phyloP scores from a whole-genome alignment of 2,797 vertebrate species.

The Microcaecilia unicolor region DNA sequence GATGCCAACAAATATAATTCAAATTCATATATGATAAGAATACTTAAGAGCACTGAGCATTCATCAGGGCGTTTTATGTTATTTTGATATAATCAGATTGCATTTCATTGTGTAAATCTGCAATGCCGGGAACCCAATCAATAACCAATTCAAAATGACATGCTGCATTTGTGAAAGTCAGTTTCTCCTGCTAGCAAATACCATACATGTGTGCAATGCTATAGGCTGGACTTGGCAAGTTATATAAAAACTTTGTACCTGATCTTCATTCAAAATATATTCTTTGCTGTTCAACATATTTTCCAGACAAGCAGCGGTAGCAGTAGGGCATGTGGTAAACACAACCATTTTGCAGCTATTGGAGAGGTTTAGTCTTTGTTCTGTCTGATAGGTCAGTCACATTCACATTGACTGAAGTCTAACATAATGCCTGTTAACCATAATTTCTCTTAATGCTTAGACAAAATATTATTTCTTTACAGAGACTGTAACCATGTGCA shows the following conservation, averaged over 20 bases:
- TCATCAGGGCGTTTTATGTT: slow-evolving; percentile 58
- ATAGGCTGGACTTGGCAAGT: slow-evolving; percentile 87
- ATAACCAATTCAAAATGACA: slow-evolving; percentile 78
- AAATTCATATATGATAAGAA: slow-evolving; percentile 9
- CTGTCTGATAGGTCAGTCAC: slow-evolving; percentile 59
- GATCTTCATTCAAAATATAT: slow-evolving; percentile 88
- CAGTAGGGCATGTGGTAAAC: slow-evolving; percentile 66
- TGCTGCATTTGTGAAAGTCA: slow-evolving; percentile 94
- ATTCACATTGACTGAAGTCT: too few species aligned
- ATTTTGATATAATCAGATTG: slow-evolving; percentile 73
- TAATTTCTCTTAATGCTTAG: slow-evolving; percentile 40
- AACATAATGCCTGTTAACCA: slow-evolving; percentile 49
- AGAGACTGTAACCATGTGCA: too few species aligned
- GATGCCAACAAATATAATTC: slow-evolving; percentile 11
- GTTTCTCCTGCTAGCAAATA: slow-evolving; percentile 86
- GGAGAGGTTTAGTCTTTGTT: slow-evolving; percentile 73
- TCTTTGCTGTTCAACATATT: slow-evolving; percentile 76
- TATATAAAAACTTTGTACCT: slow-evolving; percentile 86
- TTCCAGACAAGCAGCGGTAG: slow-evolving; percentile 59
- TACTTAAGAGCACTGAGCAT: slow-evolving; percentile 41
- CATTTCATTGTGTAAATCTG: slow-evolving; percentile 63
- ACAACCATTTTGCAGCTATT: slow-evolving; percentile 85
- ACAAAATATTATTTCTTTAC: too few species aligned
- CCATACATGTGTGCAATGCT: slow-evolving; percentile 77
- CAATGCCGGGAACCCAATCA: slow-evolving; percentile 52